Evolutionary conservation across 2,888 invertebrate species (phyloP), one percentile per base, ranked within the genome.

Genomic region (Dusona sp.): DNA sequence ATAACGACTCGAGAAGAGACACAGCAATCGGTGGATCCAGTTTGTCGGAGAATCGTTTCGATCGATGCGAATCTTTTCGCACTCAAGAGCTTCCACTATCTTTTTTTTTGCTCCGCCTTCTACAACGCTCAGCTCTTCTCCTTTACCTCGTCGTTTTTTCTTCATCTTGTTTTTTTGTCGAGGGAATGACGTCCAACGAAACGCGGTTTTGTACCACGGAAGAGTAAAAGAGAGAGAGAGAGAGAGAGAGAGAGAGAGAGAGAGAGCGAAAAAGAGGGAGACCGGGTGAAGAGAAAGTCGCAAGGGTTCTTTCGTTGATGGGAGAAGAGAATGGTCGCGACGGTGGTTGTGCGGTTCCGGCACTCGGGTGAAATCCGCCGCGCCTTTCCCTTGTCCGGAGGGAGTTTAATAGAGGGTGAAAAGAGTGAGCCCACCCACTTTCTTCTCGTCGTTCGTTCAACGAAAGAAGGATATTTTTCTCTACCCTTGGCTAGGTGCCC

Each of bases 361-460:
- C 87, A 87, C 87, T 87, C 84, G 36, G 86, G 84, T 72, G n/a
- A 82, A 82, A 65, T 72, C 70, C 72, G 68, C 61, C 79, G 95
- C 95, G 95, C 95, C 95, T 95, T 95, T 95, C 95, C 94, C 95
- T 94, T 95, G 95, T 95, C 95, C 92, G 89, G 89, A 91, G 92
- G 92, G 92, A 92, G 93, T 93, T 94, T 94, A 94, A 94, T 94
- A 94, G 94, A 94, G 94, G 94, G 93, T 94, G 93, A 94, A 94
- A 94, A 92, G 91, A 91, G 91, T 61, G 29, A 91, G 92, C 89
- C 91, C 87, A 89, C 90, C 89, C 87, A 86, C 89, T 90, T 90
- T 89, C 89, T 89, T 86, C 85, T 81, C 81, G 80, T 81, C 72
- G 81, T 74, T n/a, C 64, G 65, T 36, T 61, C 3, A 29, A 51